Conservation (phyloP, 2,888 invertebrate genomes). For the Leptura quadrifasciata region DNA sequence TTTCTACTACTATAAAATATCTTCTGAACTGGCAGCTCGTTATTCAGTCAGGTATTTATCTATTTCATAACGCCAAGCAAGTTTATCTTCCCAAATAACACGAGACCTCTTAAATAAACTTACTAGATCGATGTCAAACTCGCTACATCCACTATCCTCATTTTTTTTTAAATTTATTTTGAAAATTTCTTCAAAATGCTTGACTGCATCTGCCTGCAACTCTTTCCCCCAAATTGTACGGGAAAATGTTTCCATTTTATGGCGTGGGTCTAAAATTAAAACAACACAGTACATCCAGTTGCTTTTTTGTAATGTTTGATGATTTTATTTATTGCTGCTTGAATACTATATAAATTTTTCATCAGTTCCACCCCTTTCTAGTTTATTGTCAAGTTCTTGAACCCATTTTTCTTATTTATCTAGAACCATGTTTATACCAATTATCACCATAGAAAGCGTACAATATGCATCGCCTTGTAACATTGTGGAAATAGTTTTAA, state of each 20-base stretch:
- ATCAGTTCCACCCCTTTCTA: neutral
- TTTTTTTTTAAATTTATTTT: slow-evolving; percentile 39
- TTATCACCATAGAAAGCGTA: slow-evolving; percentile 52
- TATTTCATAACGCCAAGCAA: no score
- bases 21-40: slow-evolving; percentile 47
- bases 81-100: no score
- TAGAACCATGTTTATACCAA: slow-evolving; percentile 48
- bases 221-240: slow-evolving; percentile 52
- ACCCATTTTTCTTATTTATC: no score
- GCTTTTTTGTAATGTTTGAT: no score
- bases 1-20: slow-evolving; percentile 52
- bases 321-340: slow-evolving; percentile 57
- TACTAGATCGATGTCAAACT: no score
- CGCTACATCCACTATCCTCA: no score
- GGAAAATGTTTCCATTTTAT: slow-evolving; percentile 59
- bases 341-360: no score
- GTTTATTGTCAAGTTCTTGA: no score
- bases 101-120: no score
- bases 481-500: slow-evolving; percentile 10
- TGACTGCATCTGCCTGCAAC: neutral
- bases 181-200: neutral
- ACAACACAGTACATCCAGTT: no score
- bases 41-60: slow-evolving; percentile 47
- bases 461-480: slow-evolving; percentile 52
- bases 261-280: no score